Evolutionary conservation across 2,888 invertebrate genomes (phyloP).

Genomic region (Hanleya hanleyi): DNA sequence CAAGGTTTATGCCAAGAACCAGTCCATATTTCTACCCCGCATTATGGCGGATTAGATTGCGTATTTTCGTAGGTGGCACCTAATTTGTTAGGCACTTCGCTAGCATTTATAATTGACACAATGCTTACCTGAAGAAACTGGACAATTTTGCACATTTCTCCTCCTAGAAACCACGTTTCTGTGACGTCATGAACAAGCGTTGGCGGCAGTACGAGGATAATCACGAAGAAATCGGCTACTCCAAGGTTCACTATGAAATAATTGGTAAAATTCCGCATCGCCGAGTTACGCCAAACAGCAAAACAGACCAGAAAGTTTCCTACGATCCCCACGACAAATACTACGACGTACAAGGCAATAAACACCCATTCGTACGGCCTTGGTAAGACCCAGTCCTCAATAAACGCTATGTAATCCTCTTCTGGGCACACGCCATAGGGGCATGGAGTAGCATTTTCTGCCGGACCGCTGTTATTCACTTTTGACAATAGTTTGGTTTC

Average conservation of each 20-base stretch:
- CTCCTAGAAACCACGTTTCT: conserved; percentile 93
- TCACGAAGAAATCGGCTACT: conserved; percentile 87
- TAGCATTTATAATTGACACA: not conserved
- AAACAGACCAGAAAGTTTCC: conserved; percentile 91
- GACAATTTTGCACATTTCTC: conserved; percentile 87
- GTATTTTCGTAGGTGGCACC: no score
- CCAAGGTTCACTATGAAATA: conserved; percentile 93
- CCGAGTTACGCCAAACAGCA: conserved; percentile 88
- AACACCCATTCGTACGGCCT: conserved; percentile 84
- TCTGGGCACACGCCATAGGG: not conserved
- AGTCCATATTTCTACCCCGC: no score
- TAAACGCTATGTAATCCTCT: not conserved
- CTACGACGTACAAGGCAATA: conserved; percentile 83
- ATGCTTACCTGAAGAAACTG: conserved; percentile 87
- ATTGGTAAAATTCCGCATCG: conserved; percentile 93
- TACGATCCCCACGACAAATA: conserved; percentile 86
- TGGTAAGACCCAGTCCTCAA: conserved; percentile 24
- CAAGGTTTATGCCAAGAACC: no score
- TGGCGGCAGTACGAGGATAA: conserved; percentile 88
- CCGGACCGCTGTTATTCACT: no score
- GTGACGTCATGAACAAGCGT: conserved; percentile 92
- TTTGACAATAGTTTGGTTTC: no score
- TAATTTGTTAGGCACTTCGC: no score
- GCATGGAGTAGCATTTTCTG: no score
- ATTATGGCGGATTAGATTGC: no score